Percentiles rank a stretch among this genome's conserved stretches.
Evolutionary conservation across 2,888 invertebrate species (phyloP).

Genomic region (Tuberolachnus salignus): DNA sequence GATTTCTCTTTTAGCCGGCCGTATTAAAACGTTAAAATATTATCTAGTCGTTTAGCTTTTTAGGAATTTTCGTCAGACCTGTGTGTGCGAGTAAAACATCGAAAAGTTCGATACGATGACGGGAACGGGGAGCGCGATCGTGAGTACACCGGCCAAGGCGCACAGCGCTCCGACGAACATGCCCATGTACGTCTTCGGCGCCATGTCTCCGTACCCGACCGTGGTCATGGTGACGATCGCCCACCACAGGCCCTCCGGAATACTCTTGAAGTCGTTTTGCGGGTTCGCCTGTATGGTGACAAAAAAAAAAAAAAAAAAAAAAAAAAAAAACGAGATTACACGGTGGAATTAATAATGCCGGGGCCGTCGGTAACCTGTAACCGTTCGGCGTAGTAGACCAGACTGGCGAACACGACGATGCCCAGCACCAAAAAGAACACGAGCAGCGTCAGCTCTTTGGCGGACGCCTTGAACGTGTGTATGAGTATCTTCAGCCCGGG

Average conservation of each 20-base stretch:
- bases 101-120: conserved; percentile 99
- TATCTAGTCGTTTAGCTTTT: no score
- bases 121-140: conserved; percentile 97
- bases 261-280: conserved; percentile 96
- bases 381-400: conserved; percentile 97
- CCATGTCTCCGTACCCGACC: conserved; percentile 98
- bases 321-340: no score
- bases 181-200: conserved; percentile 95
- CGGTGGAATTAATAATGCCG: no score
- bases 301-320: not conserved
- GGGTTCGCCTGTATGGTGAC: conserved; percentile 76
- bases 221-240: conserved; percentile 99
- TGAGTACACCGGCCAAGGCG: conserved; percentile 96
- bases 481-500: conserved; percentile 97
- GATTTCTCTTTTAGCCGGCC: no score
- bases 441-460: conserved; percentile 92
- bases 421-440: conserved; percentile 98
- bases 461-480: conserved; percentile 95
- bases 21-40: no score
- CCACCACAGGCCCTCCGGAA: conserved; percentile 98
- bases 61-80: conserved; percentile 64
- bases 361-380: conserved; percentile 69
- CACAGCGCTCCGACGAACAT: conserved; percentile 99
- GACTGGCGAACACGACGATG: conserved; percentile 96
- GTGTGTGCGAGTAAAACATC: conserved; percentile 93